phyloP scores from a whole-genome alignment of 2,888 invertebrate species.

The Dynastes grantii region DNA sequence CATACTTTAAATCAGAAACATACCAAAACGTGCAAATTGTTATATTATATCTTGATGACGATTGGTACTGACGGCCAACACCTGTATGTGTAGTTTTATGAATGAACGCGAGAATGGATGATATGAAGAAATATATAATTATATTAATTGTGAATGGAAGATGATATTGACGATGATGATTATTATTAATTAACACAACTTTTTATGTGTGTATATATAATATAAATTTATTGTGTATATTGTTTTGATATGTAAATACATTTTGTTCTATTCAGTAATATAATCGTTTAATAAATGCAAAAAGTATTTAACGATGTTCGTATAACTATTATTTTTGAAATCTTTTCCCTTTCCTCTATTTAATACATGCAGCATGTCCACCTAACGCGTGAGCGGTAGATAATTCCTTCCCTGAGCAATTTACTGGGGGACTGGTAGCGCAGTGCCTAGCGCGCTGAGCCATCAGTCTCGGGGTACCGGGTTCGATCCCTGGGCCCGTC shows the following conservation, averaged over 20 bases:
- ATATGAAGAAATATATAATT: constrained; percentile 33
- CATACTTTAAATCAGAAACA: no score
- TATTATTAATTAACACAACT: constrained; percentile 54
- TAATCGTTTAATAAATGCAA: constrained; percentile 68
- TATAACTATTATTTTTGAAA: neutral
- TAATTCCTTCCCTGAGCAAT: no score
- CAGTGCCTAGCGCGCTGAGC: no score
- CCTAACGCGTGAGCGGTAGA: no score
- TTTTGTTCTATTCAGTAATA: constrained; percentile 71
- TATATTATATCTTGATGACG: neutral
- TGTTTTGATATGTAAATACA: constrained; percentile 72
- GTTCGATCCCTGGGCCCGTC: no score
- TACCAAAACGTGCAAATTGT: no score
- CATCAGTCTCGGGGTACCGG: no score
- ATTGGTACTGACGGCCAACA: constrained; percentile 61
- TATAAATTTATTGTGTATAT: constrained; percentile 71
- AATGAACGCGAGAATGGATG: constrained; percentile 31
- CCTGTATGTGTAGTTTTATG: constrained; percentile 64
- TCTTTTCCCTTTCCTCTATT: neutral
- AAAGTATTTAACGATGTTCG: constrained; percentile 51
- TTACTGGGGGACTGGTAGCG: no score
- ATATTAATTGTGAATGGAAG: constrained; percentile 49
- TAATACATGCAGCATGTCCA: neutral
- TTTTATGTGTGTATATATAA: constrained; percentile 68
- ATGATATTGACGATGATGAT: constrained; percentile 14